phyloP scores from a whole-genome alignment of 2,797 vertebrate genomes.

The Spheniscus humboldti region DNA sequence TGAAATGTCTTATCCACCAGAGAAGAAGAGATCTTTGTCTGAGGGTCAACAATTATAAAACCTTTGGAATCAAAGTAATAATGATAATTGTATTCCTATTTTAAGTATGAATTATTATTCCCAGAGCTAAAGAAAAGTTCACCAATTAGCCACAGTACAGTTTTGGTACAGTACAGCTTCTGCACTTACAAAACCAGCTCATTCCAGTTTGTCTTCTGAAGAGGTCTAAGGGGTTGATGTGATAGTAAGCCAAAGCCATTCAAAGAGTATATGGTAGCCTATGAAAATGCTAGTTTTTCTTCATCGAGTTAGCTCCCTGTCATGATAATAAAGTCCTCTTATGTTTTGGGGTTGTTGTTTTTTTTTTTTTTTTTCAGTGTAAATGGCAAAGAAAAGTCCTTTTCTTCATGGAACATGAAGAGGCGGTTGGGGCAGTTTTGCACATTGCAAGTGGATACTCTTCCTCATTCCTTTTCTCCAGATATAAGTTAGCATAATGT shows the following conservation, averaged over 20 bases:
- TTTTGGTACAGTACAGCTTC: not conserved
- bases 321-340: not conserved
- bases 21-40: not conserved
- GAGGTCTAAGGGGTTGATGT: not conserved
- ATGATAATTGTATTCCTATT: not conserved
- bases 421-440: not conserved
- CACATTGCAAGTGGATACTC: not conserved
- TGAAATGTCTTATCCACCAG: not conserved
- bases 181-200: not conserved
- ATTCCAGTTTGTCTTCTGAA: not conserved
- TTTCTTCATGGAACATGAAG: not conserved
- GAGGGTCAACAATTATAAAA: not conserved
- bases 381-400: not conserved
- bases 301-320: not conserved
- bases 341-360: too few species aligned
- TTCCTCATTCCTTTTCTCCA: not conserved
- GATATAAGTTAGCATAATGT: not conserved
- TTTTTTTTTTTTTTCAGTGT: not conserved
- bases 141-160: not conserved
- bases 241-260: not conserved
- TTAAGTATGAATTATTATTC: not conserved
- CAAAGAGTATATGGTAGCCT: not conserved
- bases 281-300: not conserved
- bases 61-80: not conserved
- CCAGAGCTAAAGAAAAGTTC: not conserved